Percentiles rank a stretch among this genome's conserved stretches.
Evolutionary conservation across 2,797 vertebrate genomes (phyloP).

Genomic region (Hoplostethus mediterraneus): DNA sequence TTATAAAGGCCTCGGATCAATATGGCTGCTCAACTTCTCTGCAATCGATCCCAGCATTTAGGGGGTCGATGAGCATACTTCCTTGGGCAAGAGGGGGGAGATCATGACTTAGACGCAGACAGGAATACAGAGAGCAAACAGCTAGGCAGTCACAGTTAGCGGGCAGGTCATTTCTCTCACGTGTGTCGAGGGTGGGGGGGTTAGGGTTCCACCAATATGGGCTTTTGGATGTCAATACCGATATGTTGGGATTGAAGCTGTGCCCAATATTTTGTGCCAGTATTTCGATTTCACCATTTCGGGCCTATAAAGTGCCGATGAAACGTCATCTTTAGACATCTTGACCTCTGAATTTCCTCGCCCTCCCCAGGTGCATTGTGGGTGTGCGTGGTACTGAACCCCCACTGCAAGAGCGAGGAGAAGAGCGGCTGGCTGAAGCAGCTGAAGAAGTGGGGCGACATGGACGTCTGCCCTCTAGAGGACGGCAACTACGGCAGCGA

Average conservation of each 20-base stretch:
- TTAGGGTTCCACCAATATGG: no score
- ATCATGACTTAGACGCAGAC: slow-evolving; percentile 62
- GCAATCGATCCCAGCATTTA: slow-evolving; percentile 82
- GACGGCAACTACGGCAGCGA: slow-evolving; percentile 98
- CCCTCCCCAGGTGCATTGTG: slow-evolving; percentile 91
- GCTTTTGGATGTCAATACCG: no score
- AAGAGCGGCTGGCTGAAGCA: slow-evolving; percentile 96
- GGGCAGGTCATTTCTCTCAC: not conserved
- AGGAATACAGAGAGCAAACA: slow-evolving; percentile 41
- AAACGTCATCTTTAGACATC: no score
- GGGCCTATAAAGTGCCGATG: no score
- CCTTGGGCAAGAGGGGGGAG: slow-evolving; percentile 67
- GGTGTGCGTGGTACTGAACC: slow-evolving; percentile 98
- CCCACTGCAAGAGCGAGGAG: slow-evolving; percentile 97
- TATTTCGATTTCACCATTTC: no score
- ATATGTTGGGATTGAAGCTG: no score
- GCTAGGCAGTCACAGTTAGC: slow-evolving; percentile 39
- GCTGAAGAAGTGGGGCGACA: slow-evolving; percentile 95
- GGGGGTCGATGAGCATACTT: slow-evolving; percentile 82
- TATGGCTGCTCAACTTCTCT: slow-evolving; percentile 78
- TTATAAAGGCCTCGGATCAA: slow-evolving; percentile 79
- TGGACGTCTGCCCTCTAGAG: slow-evolving; percentile 97
- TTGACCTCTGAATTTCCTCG: slow-evolving; percentile 10
- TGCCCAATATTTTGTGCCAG: no score
- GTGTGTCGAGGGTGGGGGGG: no score